These are phyloP conservation scores for Crotalus tigris DNA, from an alignment of 2,113 vertebrate genomes.

Conservation along the genomic window DNA sequence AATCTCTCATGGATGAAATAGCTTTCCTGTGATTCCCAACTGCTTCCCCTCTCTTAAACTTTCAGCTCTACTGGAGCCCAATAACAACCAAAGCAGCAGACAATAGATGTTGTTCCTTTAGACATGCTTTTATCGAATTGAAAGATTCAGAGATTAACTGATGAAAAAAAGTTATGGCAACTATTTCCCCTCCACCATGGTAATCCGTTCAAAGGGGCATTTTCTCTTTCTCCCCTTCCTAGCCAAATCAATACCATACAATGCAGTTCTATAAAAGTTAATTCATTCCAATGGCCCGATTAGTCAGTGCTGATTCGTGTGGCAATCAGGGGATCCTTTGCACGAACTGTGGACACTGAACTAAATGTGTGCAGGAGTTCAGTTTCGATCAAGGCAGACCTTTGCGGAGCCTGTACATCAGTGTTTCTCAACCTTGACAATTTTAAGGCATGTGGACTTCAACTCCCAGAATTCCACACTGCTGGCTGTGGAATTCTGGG, in stretches of 20 bases:
- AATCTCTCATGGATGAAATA: conserved; percentile 33
- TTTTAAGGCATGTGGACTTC: too few species aligned
- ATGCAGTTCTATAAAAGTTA: neutral
- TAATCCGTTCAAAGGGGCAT: conserved; percentile 52
- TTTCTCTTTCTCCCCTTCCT: neutral
- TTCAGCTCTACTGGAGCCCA: conserved; percentile 40
- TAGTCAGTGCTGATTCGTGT: neutral
- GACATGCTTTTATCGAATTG: conserved; percentile 31
- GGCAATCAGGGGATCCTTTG: neutral
- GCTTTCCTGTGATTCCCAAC: conserved; percentile 53
- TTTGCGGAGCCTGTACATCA: neutral
- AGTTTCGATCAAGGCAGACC: neutral
- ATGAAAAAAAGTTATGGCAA: conserved; percentile 47
- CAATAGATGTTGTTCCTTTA: conserved; percentile 46
- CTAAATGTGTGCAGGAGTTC: neutral
- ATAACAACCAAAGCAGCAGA: conserved; percentile 33
- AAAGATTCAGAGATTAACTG: conserved; percentile 52
- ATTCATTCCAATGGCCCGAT: neutral
- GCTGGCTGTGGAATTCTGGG: too few species aligned
- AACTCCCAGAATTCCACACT: too few species aligned
- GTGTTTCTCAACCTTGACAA: too few species aligned
- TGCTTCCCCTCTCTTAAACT: neutral
- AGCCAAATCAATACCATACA: neutral
- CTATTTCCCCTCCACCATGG: conserved; percentile 45
- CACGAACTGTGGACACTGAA: neutral